These are phyloP conservation scores for Xiphydria camelus DNA, from an alignment of 2,888 invertebrate genomes.

Conservation along the genomic window DNA sequence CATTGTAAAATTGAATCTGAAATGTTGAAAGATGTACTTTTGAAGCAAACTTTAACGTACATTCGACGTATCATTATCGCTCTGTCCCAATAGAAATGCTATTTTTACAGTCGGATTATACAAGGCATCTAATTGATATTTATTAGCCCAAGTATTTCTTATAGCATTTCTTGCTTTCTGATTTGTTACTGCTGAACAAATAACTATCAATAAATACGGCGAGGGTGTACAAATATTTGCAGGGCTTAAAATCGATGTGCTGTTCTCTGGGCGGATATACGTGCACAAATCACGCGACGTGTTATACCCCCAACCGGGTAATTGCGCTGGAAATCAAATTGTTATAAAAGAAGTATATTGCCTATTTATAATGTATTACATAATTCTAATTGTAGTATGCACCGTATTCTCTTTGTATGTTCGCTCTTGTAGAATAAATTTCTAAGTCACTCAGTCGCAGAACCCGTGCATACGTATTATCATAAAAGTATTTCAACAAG, in stretches of 20 bases:
- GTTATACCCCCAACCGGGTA: slow-evolving; percentile 74
- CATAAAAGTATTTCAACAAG: too few species aligned
- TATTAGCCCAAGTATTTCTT: slow-evolving; percentile 72
- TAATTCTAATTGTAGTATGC: too few species aligned
- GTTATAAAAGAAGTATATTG: not conserved
- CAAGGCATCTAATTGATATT: slow-evolving; percentile 54
- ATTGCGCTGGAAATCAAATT: slow-evolving; percentile 43
- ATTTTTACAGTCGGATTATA: slow-evolving; percentile 56
- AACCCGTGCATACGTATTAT: too few species aligned
- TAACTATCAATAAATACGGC: slow-evolving; percentile 71
- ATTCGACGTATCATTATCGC: slow-evolving; percentile 63
- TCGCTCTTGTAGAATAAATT: too few species aligned
- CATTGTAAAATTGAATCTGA: not conserved
- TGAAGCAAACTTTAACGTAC: slow-evolving; percentile 38
- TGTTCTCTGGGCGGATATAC: slow-evolving; percentile 73
- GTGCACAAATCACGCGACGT: slow-evolving; percentile 72
- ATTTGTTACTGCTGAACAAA: slow-evolving; percentile 75
- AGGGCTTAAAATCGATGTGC: slow-evolving; percentile 70
- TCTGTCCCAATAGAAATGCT: slow-evolving; percentile 66
- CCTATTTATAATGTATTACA: too few species aligned
- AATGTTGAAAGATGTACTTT: not conserved
- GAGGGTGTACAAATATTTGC: slow-evolving; percentile 61
- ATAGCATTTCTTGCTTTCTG: slow-evolving; percentile 69
- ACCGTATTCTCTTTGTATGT: too few species aligned
- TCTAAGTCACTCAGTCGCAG: too few species aligned